Evolutionary conservation across 1,140 invertebrate genomes (phyloP).

Genomic region (Cotesia typhae): DNA sequence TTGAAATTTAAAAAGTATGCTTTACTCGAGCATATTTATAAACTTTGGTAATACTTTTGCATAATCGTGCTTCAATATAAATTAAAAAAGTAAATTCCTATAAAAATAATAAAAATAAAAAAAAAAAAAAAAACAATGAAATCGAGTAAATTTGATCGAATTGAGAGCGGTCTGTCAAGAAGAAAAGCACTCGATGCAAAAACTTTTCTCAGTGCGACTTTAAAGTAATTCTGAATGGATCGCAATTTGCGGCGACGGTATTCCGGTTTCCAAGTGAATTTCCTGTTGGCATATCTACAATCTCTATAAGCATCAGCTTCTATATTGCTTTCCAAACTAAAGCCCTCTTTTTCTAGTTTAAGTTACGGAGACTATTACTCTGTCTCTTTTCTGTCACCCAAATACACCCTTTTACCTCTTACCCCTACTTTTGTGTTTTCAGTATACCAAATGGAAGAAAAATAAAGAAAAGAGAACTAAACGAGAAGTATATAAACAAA

Average conservation of each 20-base stretch:
- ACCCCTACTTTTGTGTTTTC: too few species aligned
- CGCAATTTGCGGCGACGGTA: slow-evolving; percentile 58
- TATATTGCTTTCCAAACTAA: slow-evolving; percentile 15
- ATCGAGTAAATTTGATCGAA: slow-evolving; percentile 60
- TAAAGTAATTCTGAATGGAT: slow-evolving; percentile 61
- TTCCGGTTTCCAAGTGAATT: slow-evolving; percentile 52
- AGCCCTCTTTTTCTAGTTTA: not conserved
- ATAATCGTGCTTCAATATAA: not conserved
- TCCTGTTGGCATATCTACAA: slow-evolving; percentile 41
- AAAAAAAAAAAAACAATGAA: slow-evolving; percentile 45
- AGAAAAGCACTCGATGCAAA: slow-evolving; percentile 48
- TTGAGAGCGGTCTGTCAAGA: slow-evolving; percentile 50
- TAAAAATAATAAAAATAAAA: not conserved
- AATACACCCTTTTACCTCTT: too few species aligned
- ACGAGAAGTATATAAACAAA: slow-evolving; percentile 4
- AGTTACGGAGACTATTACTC: not conserved
- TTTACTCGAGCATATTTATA: too few species aligned
- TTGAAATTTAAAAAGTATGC: too few species aligned
- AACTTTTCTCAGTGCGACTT: slow-evolving; percentile 55
- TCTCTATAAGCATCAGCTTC: slow-evolving; percentile 18
- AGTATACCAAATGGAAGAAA: not conserved
- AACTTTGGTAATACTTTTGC: too few species aligned
- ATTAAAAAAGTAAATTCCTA: not conserved
- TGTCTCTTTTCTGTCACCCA: not conserved
- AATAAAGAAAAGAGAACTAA: not conserved